A percentile compares a stretch with the other conserved stretches of the same genome.
phyloP scores from a whole-genome alignment of 2,797 vertebrate species.

The Eospalax fontanierii region DNA sequence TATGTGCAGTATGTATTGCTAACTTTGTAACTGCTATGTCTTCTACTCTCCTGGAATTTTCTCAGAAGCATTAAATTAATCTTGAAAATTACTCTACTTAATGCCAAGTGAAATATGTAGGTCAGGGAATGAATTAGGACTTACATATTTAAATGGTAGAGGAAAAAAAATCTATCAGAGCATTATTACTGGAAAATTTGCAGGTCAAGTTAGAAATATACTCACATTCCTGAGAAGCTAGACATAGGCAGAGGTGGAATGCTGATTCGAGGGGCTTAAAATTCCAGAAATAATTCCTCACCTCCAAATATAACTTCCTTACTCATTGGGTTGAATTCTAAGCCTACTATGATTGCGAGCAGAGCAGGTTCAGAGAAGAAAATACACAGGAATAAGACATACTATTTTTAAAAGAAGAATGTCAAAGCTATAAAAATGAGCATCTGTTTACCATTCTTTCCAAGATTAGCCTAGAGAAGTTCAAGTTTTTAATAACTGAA shows the following conservation, averaged over 20 bases:
- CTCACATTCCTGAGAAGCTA: neutral
- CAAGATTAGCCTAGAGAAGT: neutral
- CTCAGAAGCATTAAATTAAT: slow-evolving; percentile 54
- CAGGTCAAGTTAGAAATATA: slow-evolving; percentile 43
- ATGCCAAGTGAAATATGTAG: slow-evolving; percentile 49
- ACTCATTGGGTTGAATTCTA: neutral
- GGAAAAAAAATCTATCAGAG: neutral
- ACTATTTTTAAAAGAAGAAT: slow-evolving; percentile 1
- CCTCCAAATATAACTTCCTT: slow-evolving; percentile 3
- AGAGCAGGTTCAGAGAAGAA: neutral
- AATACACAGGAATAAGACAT: neutral
- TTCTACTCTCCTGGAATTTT: neutral
- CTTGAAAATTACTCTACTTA: slow-evolving; percentile 4
- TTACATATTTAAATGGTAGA: slow-evolving; percentile 49
- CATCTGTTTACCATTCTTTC: neutral
- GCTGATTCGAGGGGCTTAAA: neutral
- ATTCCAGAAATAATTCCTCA: slow-evolving; percentile 56
- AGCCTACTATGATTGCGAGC: neutral
- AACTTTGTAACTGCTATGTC: neutral
- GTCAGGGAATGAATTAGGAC: slow-evolving; percentile 6
- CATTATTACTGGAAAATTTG: slow-evolving; percentile 43
- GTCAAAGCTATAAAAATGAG: neutral
- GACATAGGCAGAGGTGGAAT: neutral
- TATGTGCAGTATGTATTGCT: neutral
- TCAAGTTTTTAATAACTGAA: neutral